phyloP scores from a whole-genome alignment of 2,797 vertebrate genomes.

The Sebastes taczanowskii region DNA sequence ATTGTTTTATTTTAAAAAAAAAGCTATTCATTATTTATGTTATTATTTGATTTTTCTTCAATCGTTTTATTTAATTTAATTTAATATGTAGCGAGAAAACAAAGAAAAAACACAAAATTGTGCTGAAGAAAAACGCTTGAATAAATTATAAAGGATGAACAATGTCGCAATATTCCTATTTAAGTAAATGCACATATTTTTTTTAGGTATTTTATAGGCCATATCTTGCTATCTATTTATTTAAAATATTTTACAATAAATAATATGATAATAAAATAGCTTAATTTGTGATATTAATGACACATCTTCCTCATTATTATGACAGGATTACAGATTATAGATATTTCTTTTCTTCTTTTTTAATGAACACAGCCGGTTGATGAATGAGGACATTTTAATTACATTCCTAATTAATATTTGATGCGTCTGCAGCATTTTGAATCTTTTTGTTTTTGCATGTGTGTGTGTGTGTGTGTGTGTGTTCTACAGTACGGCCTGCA shows the following conservation, averaged over 20 bases:
- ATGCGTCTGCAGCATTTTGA: background rate
- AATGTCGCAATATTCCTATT: background rate
- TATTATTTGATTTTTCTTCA: background rate
- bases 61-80: background rate
- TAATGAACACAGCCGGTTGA: background rate
- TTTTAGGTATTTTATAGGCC: background rate
- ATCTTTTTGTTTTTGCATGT: background rate
- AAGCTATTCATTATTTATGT: rapidly evolving
- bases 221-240: background rate
- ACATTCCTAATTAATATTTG: slow-evolving; percentile 2
- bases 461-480: slow-evolving; percentile 16
- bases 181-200: background rate
- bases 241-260: background rate
- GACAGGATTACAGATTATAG: background rate
- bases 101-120: background rate
- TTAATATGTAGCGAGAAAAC: background rate
- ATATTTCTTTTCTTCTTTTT: background rate
- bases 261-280: background rate
- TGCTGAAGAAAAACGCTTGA: background rate
- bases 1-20: background rate
- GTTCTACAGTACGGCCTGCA: slow-evolving; percentile 74
- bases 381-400: slow-evolving; percentile 8
- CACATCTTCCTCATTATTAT: background rate
- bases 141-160: background rate
- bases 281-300: slow-evolving; percentile 11